Base-by-base conservation (phyloP, 1,140 invertebrate genomes). In the Trachymyrmex cornetzi region DNA sequence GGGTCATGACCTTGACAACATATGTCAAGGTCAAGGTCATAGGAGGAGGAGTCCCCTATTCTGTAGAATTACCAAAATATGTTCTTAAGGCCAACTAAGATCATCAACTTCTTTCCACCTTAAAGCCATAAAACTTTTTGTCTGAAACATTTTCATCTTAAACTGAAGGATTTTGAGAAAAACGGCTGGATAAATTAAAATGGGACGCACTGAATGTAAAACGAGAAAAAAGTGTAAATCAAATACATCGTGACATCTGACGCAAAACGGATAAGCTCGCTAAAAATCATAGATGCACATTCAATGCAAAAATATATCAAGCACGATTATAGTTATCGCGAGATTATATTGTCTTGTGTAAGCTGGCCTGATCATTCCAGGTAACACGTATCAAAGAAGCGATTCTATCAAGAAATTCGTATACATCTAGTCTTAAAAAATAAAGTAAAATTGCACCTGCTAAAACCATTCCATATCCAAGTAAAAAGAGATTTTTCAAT, bases 261-360 rank as follows among this genome's bases (percentile, higher is more conserved):
- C 80, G 91, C 86, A 91, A 87, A 86, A 89, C 22, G 55, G 75
- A 86, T 71, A 93, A 93, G 91, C 92, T 92, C 86, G 81, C 87
- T 91, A 91, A 90, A 63, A 87, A 75, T 71, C 30, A 87, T 88
- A 77, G 69, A 88, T 88, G 90, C 90, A 88, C 90, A 92, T 91
- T 88, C 87, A 89, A 90, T 85, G 90, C 89, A 72, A 74, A 72
- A 79, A 91, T 89, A 86, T 88, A 86, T 88, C 77, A 93, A 92
- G 92, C 92, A 92, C 81, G 71, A 69, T 90, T 64, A 85, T 75
- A 89, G 66, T 91, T 75, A 85, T 89, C 61, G 77, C 88, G 71
- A 85, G 66, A 69, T 69, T 89, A 77, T 89, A 91, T 67, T 53
- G 63, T 80, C 81, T 88, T 85, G 71, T 87, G 75, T 71, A 89